Base-by-base conservation (phyloP, 2,113 vertebrate species). In the Rissa tridactyla region DNA sequence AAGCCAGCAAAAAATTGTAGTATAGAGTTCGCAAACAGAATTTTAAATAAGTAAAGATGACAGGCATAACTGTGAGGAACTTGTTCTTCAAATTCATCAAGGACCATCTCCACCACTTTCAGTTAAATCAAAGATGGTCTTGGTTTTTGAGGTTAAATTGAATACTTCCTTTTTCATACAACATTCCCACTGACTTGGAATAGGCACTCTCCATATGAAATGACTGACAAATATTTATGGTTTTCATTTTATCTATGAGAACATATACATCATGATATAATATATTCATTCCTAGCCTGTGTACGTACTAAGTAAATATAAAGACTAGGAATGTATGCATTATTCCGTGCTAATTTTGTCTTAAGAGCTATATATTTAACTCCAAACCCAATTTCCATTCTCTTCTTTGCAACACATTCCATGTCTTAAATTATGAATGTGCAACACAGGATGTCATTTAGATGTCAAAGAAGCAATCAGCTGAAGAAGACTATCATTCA, bases 401-500 rank as follows among this genome's bases (percentile, higher is more conserved):
- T 94, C 82, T 88, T 29, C 29, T 62, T 76, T 78, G 32, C 58
- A 78, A 40, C 19, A 83, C 13, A 82, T 91, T 90, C 89, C 49
- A 32, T 57, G 62, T 58, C 57, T 88, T 87, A 71, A 93, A 87
- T 94, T 93, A 95, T 75, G 38, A 81, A 82, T 70, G 66, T 78
- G 44, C 69, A 95, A 52, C 81, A 87, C 66, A 61, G 40, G 78
- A 92, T 82, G 57, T 77, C 44, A 79, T 94, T 92, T 94, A 72
- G 54, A 95, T 78, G 60, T 93, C 80, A 86, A 89, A 90, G 85
- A 86, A 82, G 60, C 85, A 97, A 96, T 96, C 94, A 85, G 61
- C 40, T 90, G 90, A 87, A 94, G 92, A 90, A 10, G 6, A 22
- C 96, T 94, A 87, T 87, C 70, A 95, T 97, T 95, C 91, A 96